A percentile compares a stretch with the other conserved stretches of the same genome.
These are phyloP conservation scores for Perca flavescens DNA, from an alignment of 2,113 vertebrate species.

Conservation along the genomic window DNA sequence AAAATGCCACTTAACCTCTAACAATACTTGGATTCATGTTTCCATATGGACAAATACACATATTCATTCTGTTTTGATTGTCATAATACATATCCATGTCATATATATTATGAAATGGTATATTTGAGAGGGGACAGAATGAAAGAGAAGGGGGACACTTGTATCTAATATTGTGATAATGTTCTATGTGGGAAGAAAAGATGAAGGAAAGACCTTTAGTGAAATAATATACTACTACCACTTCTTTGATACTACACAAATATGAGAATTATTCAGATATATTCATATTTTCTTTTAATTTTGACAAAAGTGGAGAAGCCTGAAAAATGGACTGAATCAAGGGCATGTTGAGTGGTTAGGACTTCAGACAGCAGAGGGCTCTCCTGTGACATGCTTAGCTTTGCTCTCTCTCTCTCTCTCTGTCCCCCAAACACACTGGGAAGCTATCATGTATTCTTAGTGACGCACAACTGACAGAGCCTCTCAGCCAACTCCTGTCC, in stretches of 20 bases:
- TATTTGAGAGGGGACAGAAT: background rate
- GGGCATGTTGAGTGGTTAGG: conserved; percentile 10
- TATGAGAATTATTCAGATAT: background rate
- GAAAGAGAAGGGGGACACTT: background rate
- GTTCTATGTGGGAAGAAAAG: background rate
- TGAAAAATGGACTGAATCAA: background rate
- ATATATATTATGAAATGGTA: too few relatives aligned
- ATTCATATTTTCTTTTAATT: background rate
- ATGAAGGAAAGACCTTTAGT: background rate
- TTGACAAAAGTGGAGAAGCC: background rate
- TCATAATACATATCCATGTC: too few relatives aligned
- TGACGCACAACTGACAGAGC: conserved; percentile 55
- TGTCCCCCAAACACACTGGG: conserved; percentile 13
- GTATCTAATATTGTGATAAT: background rate
- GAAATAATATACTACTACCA: background rate
- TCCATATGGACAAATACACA: too few relatives aligned
- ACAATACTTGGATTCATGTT: too few relatives aligned
- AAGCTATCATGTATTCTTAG: conserved; percentile 33
- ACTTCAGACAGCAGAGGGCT: conserved; percentile 74
- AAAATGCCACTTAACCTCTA: too few relatives aligned
- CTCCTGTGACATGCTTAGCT: conserved; percentile 58
- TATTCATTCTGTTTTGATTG: too few relatives aligned
- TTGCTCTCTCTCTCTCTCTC: background rate
- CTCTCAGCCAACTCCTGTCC: conserved; percentile 62
- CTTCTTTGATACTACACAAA: background rate